phyloP scores from a whole-genome alignment of 2,888 invertebrate genomes.

The Tetranychus piercei region DNA sequence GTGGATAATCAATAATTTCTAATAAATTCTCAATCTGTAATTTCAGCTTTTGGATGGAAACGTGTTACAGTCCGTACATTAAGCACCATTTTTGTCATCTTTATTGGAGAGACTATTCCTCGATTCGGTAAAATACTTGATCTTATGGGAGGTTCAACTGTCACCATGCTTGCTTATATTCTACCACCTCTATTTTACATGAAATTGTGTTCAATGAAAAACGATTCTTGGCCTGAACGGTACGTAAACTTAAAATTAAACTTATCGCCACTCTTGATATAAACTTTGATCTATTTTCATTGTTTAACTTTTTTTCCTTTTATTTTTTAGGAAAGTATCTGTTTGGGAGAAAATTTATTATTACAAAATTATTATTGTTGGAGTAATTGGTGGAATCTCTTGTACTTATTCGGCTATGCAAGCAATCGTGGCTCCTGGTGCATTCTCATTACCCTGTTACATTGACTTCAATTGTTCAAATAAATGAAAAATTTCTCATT shows the following conservation, averaged over 20 bases:
- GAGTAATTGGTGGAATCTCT: constrained; percentile 16
- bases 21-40: not conserved
- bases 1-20: not conserved
- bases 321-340: constrained; percentile 2
- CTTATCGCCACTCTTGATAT: not conserved
- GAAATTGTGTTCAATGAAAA: constrained; percentile 41
- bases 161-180: constrained; percentile 63
- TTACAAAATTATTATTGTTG: constrained; percentile 7
- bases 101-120: constrained; percentile 62
- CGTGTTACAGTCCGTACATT: constrained; percentile 51
- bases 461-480: not conserved
- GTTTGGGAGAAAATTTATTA: not conserved
- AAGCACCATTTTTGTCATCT: constrained; percentile 49
- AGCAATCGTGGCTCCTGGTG: not conserved
- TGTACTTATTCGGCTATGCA: constrained; percentile 13
- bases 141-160: constrained; percentile 61
- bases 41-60: constrained; percentile 31
- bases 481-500: not conserved
- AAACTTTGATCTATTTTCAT: not conserved
- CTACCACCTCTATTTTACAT: constrained; percentile 63
- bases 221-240: constrained; percentile 36
- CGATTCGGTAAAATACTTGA: constrained; percentile 69
- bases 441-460: constrained; percentile 11
- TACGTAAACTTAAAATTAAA: constrained; percentile 26
- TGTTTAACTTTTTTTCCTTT: not conserved